Base-by-base conservation (phyloP, 2,888 invertebrate species). In the Ophion ventricosus region DNA sequence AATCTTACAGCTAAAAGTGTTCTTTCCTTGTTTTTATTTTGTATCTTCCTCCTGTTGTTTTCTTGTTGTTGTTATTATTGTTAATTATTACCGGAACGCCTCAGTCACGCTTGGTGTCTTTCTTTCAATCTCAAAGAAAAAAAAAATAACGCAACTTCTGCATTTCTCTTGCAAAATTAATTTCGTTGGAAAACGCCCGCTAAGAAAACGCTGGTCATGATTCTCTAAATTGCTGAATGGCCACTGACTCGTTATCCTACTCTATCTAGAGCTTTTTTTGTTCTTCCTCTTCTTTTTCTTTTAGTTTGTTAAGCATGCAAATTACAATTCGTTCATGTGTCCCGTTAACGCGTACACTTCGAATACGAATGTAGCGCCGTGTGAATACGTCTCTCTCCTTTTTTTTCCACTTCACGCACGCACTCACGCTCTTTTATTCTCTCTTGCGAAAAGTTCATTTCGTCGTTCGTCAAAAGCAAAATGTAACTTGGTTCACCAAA, bases 281-380 rank as follows among this genome's bases (percentile, higher is more conserved):
- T 67, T 54, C 3, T 61, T 61, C 56, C 17, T 66, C 54, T 76
- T 63, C 20, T 23, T 59, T 35, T 64, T 43, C n/a, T 11, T 74
- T 26, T 35, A 17, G 49, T 49, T 49, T 49, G 17, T 64, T 61
- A 64, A 76, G 59, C 75, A 80, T 83, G 83, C 83, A 61, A 66
- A 67, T 72, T 57, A 72, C 43, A 72, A 66, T 78, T 54, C 56
- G 70, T 70, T 79, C 63, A 70, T 70, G 70, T 67, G 35, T 67
- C 35, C 56, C 26, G 59, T 56, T 67, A 23, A 61, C 73, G 57
- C 61, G 67, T 73, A 77, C 56, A 26, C 70, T 80, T 83, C 64
- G 78, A 85, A 83, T 77, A 80, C 76, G 76, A 83, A 70, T 79
- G 66, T 79, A 79, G 66, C 75, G 81, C 76, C 79, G 81, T 75